phyloP scores from a whole-genome alignment of 2,113 vertebrate species.

The Mionectes macconnelli region DNA sequence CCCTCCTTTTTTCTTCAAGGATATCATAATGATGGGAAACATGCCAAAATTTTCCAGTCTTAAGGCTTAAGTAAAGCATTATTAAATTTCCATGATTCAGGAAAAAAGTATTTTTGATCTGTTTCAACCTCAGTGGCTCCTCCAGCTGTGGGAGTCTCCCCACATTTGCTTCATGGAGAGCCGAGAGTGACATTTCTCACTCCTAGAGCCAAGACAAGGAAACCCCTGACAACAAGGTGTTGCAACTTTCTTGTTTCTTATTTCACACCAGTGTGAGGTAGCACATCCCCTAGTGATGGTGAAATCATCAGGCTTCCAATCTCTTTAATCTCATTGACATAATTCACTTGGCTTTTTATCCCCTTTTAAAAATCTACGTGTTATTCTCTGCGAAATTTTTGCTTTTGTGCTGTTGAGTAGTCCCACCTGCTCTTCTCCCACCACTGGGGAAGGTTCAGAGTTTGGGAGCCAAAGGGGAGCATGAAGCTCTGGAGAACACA shows the following conservation, averaged over 20 bases:
- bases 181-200: background rate
- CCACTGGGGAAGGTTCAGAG: background rate
- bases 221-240: fast-evolving
- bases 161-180: background rate
- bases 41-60: background rate
- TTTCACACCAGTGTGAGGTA: fast-evolving
- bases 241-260: background rate
- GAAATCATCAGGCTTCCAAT: background rate
- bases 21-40: background rate
- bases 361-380: fast-evolving
- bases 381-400: background rate
- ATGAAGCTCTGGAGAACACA: fast-evolving
- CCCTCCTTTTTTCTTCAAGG: background rate
- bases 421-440: background rate
- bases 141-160: background rate
- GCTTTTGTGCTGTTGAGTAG: fast-evolving
- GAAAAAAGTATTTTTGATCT: background rate
- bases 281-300: fast-evolving
- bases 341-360: fast-evolving
- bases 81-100: slow-evolving; percentile 25
- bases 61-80: background rate
- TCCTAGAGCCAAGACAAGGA: background rate
- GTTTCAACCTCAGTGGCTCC: background rate
- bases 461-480: fast-evolving
- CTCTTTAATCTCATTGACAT: fast-evolving